phyloP scores from a whole-genome alignment of 2,888 invertebrate genomes.

The Apodemia mormo region DNA sequence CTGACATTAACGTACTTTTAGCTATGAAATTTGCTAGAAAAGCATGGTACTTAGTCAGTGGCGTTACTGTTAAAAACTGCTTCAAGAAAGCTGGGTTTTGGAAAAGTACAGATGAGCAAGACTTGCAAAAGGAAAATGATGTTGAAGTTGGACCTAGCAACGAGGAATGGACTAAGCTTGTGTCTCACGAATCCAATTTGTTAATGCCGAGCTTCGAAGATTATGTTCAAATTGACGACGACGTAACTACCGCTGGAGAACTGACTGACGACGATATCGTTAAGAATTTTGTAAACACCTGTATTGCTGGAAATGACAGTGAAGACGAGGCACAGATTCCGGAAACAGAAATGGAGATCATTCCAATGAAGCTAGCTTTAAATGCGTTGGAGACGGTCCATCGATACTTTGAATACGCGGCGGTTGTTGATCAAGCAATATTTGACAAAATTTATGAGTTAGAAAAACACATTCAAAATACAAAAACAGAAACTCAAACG shows the following conservation, averaged over 20 bases:
- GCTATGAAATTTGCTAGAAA: constrained; percentile 31
- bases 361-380: constrained; percentile 37
- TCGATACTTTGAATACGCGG: too few relatives aligned
- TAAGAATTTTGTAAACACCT: constrained; percentile 33
- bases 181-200: constrained; percentile 32
- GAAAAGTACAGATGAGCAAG: constrained; percentile 3
- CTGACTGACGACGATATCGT: constrained; percentile 39
- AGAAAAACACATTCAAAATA: too few relatives aligned
- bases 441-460: too few relatives aligned
- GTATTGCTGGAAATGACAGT: constrained; percentile 36
- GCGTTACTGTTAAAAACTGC: constrained; percentile 21
- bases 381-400: constrained; percentile 32
- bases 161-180: too few relatives aligned
- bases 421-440: too few relatives aligned
- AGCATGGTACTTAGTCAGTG: constrained; percentile 30
- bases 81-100: constrained; percentile 23
- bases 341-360: constrained; percentile 37
- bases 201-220: constrained; percentile 32
- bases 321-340: constrained; percentile 40
- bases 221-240: constrained; percentile 36
- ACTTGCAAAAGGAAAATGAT: not conserved
- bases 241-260: constrained; percentile 26
- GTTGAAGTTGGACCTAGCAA: too few relatives aligned
- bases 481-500: too few relatives aligned
- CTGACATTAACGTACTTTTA: constrained; percentile 28